Evolutionary conservation across 2,888 invertebrate genomes (phyloP).

Genomic region (Neoscelio sp.): DNA sequence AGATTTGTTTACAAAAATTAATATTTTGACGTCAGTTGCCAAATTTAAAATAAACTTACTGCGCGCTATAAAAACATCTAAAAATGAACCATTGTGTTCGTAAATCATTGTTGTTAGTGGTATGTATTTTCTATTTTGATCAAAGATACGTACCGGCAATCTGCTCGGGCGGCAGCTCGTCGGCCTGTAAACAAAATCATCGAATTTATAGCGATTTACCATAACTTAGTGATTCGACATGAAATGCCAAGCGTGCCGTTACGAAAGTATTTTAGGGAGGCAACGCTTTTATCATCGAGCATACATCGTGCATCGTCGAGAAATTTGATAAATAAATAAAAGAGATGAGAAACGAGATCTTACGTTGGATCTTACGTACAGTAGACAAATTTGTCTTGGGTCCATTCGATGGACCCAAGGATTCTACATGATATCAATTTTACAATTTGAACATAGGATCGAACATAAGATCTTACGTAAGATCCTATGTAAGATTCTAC

Average conservation of each 20-base stretch:
- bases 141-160: slow-evolving; percentile 89
- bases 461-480: no score
- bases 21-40: slow-evolving; percentile 10
- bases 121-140: slow-evolving; percentile 43
- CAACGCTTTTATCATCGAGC: slow-evolving; percentile 49
- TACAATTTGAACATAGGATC: no score
- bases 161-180: slow-evolving; percentile 96
- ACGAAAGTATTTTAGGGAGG: slow-evolving; percentile 53
- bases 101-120: slow-evolving; percentile 7
- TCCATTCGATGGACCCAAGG: no score
- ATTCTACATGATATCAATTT: no score
- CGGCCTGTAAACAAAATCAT: slow-evolving; percentile 86
- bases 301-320: slow-evolving; percentile 59
- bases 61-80: slow-evolving; percentile 24
- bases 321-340: slow-evolving; percentile 54
- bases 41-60: slow-evolving; percentile 40
- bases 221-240: slow-evolving; percentile 16
- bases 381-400: no score
- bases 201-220: slow-evolving; percentile 33
- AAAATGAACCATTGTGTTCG: slow-evolving; percentile 50
- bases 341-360: slow-evolving; percentile 49
- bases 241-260: slow-evolving; percentile 50
- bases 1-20: slow-evolving; percentile 1
- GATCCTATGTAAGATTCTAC: no score
- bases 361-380: no score